Evolutionary conservation across 2,113 vertebrate species (phyloP).

Genomic region (Scomber scombrus): DNA sequence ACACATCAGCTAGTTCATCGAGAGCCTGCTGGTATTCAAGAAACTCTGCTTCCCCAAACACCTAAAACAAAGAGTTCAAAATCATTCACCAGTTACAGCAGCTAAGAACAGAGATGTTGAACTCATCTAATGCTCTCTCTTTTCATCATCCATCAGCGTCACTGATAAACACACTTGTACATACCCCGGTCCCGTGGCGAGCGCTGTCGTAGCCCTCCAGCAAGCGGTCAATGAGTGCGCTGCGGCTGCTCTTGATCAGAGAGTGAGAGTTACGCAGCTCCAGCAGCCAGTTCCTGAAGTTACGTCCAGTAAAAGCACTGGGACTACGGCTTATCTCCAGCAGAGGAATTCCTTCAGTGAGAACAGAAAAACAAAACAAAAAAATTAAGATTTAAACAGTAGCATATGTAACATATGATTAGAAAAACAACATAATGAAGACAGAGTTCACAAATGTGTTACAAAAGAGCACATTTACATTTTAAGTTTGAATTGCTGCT

Average conservation of each 20-base stretch:
- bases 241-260: slow-evolving; percentile 90
- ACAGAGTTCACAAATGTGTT: not conserved
- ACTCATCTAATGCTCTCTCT: not conserved
- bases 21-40: slow-evolving; percentile 92
- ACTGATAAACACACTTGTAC: slow-evolving; percentile 9
- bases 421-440: not conserved
- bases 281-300: slow-evolving; percentile 91
- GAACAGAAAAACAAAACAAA: slow-evolving; percentile 26
- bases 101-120: not conserved
- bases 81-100: not conserved
- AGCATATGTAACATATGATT: too few species aligned
- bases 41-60: slow-evolving; percentile 91
- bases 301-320: slow-evolving; percentile 90
- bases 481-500: not conserved
- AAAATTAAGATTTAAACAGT: not conserved
- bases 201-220: slow-evolving; percentile 94
- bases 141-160: not conserved
- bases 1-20: slow-evolving; percentile 90
- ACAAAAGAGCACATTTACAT: not conserved
- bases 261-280: slow-evolving; percentile 91
- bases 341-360: slow-evolving; percentile 88
- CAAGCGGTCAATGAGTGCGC: slow-evolving; percentile 89
- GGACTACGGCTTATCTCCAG: slow-evolving; percentile 86
- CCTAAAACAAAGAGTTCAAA: slow-evolving; percentile 78
- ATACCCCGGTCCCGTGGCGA: slow-evolving; percentile 94